phyloP scores from a whole-genome alignment of 1,140 invertebrate genomes.

The Orchesella cincta region DNA sequence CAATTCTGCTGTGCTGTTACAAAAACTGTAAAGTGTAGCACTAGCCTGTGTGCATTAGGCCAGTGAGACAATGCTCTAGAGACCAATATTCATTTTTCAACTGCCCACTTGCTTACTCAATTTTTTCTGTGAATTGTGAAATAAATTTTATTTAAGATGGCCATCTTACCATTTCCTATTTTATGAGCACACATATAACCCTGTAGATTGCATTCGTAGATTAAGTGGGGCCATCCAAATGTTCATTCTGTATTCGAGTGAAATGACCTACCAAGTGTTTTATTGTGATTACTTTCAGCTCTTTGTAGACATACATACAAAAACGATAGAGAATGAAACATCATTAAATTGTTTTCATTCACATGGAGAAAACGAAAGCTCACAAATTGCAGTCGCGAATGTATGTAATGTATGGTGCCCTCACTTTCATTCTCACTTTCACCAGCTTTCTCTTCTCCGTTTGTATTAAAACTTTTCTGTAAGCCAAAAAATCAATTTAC shows the following conservation, averaged over 20 bases:
- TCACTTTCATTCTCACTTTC: too few relatives aligned
- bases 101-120: constrained; percentile 16
- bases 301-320: too few relatives aligned
- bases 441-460: too few relatives aligned
- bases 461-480: too few relatives aligned
- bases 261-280: constrained; percentile 1
- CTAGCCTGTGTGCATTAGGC: neutral
- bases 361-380: too few relatives aligned
- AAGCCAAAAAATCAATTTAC: too few relatives aligned
- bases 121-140: neutral
- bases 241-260: neutral
- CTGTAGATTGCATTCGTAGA: neutral
- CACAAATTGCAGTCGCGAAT: too few relatives aligned
- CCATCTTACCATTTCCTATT: neutral
- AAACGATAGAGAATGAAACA: too few relatives aligned
- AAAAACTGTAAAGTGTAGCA: neutral
- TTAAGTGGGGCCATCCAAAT: neutral
- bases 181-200: neutral
- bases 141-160: constrained; percentile 21
- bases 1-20: neutral
- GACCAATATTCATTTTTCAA: constrained; percentile 30
- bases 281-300: constrained; percentile 14
- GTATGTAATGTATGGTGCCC: too few relatives aligned
- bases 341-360: too few relatives aligned
- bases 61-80: neutral